A percentile compares a stretch with the other conserved stretches of the same genome.
Evolutionary conservation across 2,113 vertebrate genomes (phyloP).

Genomic region (Orthonyx spaldingii): DNA sequence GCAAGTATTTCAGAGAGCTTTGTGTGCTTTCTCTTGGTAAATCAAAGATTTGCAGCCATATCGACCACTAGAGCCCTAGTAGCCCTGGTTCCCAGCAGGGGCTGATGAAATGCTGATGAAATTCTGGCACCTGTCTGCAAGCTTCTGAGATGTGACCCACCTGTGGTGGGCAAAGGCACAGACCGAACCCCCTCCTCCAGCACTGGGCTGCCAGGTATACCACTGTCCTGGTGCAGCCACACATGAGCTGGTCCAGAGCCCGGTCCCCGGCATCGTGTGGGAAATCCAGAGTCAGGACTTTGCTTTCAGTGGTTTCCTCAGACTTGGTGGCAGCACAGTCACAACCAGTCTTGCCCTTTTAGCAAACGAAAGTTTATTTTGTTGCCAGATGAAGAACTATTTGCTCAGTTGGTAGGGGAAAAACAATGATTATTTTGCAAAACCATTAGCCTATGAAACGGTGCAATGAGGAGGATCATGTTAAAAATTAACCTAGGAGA

Average conservation of each 20-base stretch:
- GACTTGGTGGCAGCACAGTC: not conserved
- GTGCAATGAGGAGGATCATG: not conserved
- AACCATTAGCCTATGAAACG: not conserved
- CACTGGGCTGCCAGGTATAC: not conserved
- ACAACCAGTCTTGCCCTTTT: not conserved
- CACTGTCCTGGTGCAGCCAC: not conserved
- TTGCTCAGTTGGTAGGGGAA: not conserved
- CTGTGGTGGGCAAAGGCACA: not conserved
- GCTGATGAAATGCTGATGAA: not conserved
- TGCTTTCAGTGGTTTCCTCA: not conserved
- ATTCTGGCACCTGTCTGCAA: not conserved
- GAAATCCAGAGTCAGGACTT: not conserved
- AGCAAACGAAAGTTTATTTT: not conserved
- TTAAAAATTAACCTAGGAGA: not conserved
- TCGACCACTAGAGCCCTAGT: not conserved
- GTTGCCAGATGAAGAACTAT: not conserved
- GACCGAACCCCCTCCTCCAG: not conserved
- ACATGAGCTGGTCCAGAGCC: not conserved
- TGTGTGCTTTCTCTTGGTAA: not conserved
- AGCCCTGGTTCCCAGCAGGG: not conserved
- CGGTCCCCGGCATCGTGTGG: fast-evolving
- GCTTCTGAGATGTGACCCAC: not conserved
- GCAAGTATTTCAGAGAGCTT: not conserved
- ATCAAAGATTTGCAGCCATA: not conserved
- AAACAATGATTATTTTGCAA: not conserved